Evolutionary conservation across 2,797 vertebrate genomes (phyloP), one percentile per base, ranked within the genome.

Genomic region (Propithecus perrieri): DNA sequence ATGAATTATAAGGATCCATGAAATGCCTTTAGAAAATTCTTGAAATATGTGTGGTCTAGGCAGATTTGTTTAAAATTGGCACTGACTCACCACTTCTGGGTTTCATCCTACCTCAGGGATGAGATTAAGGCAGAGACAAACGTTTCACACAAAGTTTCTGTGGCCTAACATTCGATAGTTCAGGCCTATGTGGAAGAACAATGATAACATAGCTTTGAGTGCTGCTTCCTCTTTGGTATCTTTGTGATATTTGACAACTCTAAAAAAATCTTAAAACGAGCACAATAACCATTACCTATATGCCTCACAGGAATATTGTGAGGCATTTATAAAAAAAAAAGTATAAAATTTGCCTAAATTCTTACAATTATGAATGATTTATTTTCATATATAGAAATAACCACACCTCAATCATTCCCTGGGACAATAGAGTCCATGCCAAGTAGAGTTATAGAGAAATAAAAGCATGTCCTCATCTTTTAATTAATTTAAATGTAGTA

Each of bases 381-480:
- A 84, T 94, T 28, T 84, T 91, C 28, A 28, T 81, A 38, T 78
- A 96, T 95, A 71, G 79, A 96, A 95, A 91, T 91, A 95, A 86
- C 84, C 30, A 48, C 20, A 65, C 14, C 17, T 67, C 10, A 65
- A 1, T 67, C 71, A n/a, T 94, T 83, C 93, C 46, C 46, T 53
- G 30, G n/a, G 48, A 91, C 55, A 92, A 85, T 33, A 46, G 5
- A 72, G 38, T 75, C 65, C 41, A 38, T 17, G 46, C 8, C 55
- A 92, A 89, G 20, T 30, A 12, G 17, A 18, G 1, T 57, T 50
- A 50, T 50, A 43, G 38, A 71, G 5, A 95, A 95, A 88, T 53
- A 74, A 85, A 95, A 55, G 5, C 28, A 79, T 79, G 38, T 2
- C 22, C 5, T 91, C 38, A 46, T 14, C 5, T 95, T 96, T 94